phyloP scores from a whole-genome alignment of 2,888 invertebrate genomes.

The Nycteola revayana region DNA sequence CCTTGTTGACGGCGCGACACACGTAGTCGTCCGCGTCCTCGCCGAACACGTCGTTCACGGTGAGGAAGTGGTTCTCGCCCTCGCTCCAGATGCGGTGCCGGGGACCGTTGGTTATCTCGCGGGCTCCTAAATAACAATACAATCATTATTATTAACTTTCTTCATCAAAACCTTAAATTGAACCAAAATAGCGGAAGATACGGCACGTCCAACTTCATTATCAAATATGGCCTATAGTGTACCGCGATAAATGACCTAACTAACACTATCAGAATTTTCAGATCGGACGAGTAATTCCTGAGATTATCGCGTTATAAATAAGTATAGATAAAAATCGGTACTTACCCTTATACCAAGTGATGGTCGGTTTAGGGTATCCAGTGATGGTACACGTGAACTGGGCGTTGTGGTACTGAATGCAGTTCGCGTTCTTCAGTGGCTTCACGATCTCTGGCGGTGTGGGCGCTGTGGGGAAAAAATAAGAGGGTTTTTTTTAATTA shows the following conservation, averaged over 20 bases:
- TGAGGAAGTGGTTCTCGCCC: conserved; percentile 93
- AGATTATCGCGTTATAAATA: no score
- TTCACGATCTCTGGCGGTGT: conserved; percentile 94
- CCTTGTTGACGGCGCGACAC: conserved; percentile 96
- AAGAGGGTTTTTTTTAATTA: no score
- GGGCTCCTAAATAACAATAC: conserved; percentile 82
- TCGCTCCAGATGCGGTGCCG: conserved; percentile 96
- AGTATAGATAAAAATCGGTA: no score
- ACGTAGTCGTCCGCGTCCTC: conserved; percentile 99
- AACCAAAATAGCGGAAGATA: no score
- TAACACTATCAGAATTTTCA: no score
- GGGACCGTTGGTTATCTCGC: conserved; percentile 95
- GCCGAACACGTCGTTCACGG: conserved; percentile 96
- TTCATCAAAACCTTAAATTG: no score
- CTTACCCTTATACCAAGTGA: conserved; percentile 97
- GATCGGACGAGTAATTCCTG: no score
- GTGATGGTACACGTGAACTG: conserved; percentile 95
- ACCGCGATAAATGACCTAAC: no score
- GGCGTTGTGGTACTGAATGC: conserved; percentile 96
- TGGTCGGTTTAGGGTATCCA: conserved; percentile 93
- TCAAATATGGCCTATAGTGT: no score
- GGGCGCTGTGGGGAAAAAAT: conserved; percentile 80
- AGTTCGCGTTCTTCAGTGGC: conserved; percentile 92
- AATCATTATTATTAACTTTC: no score
- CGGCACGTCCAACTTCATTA: no score